phyloP scores from a whole-genome alignment of 2,113 vertebrate species.

The Rhinolophus ferrumequinum region DNA sequence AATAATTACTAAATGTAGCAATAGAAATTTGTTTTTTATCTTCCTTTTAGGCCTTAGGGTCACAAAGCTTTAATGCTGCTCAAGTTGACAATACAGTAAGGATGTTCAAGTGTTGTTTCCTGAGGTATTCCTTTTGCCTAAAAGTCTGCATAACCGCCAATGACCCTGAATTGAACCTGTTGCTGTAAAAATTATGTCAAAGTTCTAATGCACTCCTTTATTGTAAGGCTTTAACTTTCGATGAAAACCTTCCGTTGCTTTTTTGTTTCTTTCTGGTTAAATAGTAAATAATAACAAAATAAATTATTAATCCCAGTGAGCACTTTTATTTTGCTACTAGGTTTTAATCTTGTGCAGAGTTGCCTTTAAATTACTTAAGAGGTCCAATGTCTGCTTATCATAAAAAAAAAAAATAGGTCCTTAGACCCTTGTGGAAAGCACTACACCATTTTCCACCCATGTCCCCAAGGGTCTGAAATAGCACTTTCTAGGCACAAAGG shows the following conservation, averaged over 20 bases:
- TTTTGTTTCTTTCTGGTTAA: conserved; percentile 16
- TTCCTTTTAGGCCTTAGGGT: background rate
- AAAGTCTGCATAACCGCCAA: background rate
- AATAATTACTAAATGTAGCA: background rate
- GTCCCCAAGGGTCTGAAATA: background rate
- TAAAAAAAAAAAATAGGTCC: background rate
- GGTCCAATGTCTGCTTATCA: background rate
- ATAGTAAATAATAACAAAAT: background rate
- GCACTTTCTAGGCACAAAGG: background rate
- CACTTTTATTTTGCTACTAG: background rate
- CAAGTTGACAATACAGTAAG: background rate
- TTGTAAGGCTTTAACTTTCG: background rate
- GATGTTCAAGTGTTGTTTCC: background rate
- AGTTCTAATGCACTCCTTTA: background rate
- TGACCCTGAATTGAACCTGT: background rate
- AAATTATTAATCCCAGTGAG: background rate
- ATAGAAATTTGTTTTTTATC: background rate
- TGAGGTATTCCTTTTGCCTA: background rate
- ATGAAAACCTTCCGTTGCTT: background rate
- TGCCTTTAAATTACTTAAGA: background rate
- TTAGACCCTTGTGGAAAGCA: background rate
- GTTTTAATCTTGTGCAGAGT: background rate
- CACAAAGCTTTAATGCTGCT: background rate
- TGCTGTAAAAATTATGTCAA: background rate
- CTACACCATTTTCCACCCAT: background rate